Evolutionary conservation across 2,888 invertebrate species (phyloP), one percentile per base, ranked within the genome.

Genomic region (Coleophora deauratella): DNA sequence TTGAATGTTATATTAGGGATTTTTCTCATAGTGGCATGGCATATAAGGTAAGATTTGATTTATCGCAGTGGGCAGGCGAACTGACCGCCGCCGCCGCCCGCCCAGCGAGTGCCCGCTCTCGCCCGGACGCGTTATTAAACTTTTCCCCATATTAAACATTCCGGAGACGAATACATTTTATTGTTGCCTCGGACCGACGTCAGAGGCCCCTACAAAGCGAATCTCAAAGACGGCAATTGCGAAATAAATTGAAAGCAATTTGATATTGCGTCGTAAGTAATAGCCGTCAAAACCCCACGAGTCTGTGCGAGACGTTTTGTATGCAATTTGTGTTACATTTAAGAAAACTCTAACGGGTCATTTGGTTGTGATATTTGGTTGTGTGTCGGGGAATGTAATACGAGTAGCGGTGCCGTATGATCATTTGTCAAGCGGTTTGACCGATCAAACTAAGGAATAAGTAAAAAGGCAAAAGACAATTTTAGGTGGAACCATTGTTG

Each of bases 101-200:
- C 57, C 57, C 54, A 50, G 51, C 56, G 60, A 57, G 58, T 59
- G 57, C 55, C 55, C 58, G 59, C 56, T 60, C 63, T 62, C 66
- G 72, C 69, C 73, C 80, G 80, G 84, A 78, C 84, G 84, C 85
- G 84, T 84, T 85, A 85, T 85, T 85, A 85, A 84, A 86, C 85
- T 86, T 86, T 86, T 86, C 86, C 86, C 86, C 86, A 86, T 86
- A 86, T 86, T 86, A 86, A 86, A 86, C 86, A 86, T 86, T 86
- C 86, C 86, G 80, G 80, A 82, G 81, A 85, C 86, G 86, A 86
- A 86, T 86, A 86, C 85, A 86, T 85, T 84, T 86, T 84, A 86
- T 85, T 85, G 85, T 84, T 81, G 85, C 80, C 79, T 80, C 78
- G 81, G 81, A 81, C 84, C 82, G 82, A 72, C 84, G 82, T 84